Percentiles rank a stretch among this genome's conserved stretches.
Conservation (phyloP, 2,888 invertebrate species). For the Cenopis cana region DNA sequence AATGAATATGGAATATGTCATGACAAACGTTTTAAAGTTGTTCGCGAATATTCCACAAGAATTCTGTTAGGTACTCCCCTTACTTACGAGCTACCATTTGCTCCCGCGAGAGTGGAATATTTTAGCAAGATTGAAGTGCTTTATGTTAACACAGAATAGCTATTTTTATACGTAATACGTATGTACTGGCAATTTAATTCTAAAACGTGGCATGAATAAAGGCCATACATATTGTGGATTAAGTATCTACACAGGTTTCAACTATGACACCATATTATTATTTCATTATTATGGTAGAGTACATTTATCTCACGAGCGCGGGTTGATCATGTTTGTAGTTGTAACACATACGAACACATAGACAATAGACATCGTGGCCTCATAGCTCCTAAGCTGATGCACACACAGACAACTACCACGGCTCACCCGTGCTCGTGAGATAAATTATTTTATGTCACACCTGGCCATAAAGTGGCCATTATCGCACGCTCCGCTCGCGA, state of each 20-base stretch:
- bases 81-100: constrained; percentile 24
- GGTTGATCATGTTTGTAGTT: no score
- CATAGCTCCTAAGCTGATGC: no score
- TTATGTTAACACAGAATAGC: constrained; percentile 28
- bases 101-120: constrained; percentile 21
- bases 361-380: no score
- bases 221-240: neutral
- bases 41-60: constrained; percentile 18
- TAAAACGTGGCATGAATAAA: neutral
- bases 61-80: constrained; percentile 19
- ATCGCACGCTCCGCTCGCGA: no score
- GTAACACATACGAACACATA: no score
- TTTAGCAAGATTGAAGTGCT: constrained; percentile 34
- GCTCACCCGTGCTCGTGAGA: no score
- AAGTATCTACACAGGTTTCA: neutral
- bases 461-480: no score
- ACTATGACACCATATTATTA: neutral
- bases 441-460: no score
- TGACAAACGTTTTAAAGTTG: constrained; percentile 13
- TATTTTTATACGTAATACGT: neutral
- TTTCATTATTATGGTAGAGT: neutral
- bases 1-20: neutral
- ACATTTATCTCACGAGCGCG: no score
- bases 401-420: no score
- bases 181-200: neutral